Evolutionary conservation across 2,888 invertebrate species (phyloP), one percentile per base, ranked within the genome.

Genomic region (Phaonia tiefii): DNA sequence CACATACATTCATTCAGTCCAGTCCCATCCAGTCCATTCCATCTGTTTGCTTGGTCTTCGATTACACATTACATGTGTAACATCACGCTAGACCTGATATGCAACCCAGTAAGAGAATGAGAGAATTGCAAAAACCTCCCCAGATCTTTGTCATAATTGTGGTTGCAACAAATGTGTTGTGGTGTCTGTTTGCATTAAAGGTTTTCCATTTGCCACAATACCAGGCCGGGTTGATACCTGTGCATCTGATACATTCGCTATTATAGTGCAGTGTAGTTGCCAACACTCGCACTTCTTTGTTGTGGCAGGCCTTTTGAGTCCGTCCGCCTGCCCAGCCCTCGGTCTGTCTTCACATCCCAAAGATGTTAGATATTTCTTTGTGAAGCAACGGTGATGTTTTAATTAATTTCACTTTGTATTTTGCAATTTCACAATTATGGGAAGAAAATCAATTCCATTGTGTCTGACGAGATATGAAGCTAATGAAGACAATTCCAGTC

Each of bases 331-430:
- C 2, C 44, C 22, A 22, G n/a, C 13, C n/a, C 26, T 22, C 10
- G 11, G 51, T 20, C 15, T 17, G 31, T 31, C 31, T 31, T 7
- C 15, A 15, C 54, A 54, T 54, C 17, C 56, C 44, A 72, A 71
- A 75, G 77, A 77, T 75, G 60, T 71, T 58, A 80, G 77, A 75
- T 75, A 77, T 71, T 77, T 80, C 51, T 60, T 39, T 65, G 37
- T 51, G 15, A 56, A 67, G 75, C 74, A 71, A 77, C 74, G 74
- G 65, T 77, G 77, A 80, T 77, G 80, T 80, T 71, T 80, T 80
- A 80, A 80, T 80, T 80, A 80, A 80, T 77, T 80, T 71, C 74
- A 77, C 60, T 74, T 42, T 39, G 63, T 63, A 11, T 42, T 63
- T 26, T 42, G 17, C 22, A 37, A 39, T 31, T 31, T 39, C 63